Evolutionary conservation across 2,113 vertebrate genomes (phyloP).

Genomic region (Dinomys branickii): DNA sequence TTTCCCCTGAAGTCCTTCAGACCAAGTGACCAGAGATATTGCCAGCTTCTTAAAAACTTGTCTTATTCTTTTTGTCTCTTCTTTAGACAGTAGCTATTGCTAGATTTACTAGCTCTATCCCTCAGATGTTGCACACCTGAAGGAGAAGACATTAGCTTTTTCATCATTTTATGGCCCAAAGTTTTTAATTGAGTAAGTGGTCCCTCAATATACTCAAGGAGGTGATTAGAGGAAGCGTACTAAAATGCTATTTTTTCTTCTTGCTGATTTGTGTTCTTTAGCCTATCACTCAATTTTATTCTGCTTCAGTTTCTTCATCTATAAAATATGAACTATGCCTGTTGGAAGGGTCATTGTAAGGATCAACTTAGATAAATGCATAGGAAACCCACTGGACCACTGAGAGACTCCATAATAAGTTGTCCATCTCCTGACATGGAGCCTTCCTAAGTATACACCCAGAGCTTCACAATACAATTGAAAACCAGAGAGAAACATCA

Average conservation of each 20-base stretch:
- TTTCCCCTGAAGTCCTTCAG: neutral
- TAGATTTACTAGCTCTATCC: neutral
- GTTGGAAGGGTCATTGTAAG: neutral
- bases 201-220: neutral
- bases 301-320: neutral
- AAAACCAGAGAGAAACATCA: neutral
- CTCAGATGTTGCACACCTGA: neutral
- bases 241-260: neutral
- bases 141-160: neutral
- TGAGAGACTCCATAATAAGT: neutral
- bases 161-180: neutral
- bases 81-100: neutral
- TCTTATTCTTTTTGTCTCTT: neutral
- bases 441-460: too few species aligned
- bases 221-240: neutral
- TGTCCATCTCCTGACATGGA: too few species aligned
- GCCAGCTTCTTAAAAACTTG: neutral
- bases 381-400: neutral
- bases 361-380: neutral
- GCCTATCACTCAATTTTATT: neutral
- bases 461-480: neutral
- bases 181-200: neutral
- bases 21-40: neutral
- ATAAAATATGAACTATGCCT: neutral
- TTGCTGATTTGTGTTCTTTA: neutral